These are phyloP conservation scores for Oncorhynchus kisutch DNA, from an alignment of 2,113 vertebrate species.

Conservation along the genomic window DNA sequence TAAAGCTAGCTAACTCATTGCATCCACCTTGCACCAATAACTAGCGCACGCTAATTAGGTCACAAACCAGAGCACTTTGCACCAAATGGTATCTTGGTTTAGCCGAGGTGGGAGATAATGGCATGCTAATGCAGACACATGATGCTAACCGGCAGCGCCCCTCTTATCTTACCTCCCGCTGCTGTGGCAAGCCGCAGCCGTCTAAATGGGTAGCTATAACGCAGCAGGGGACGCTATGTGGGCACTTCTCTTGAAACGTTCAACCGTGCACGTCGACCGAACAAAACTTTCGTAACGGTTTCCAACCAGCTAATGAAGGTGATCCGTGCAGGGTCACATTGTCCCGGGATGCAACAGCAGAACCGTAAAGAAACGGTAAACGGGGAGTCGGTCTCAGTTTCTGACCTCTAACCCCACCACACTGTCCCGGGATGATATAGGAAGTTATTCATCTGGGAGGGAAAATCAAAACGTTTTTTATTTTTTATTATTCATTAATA, in stretches of 20 bases:
- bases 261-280: slow-evolving; percentile 12
- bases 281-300: neutral
- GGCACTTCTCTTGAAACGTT: slow-evolving; percentile 17
- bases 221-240: slow-evolving; percentile 16
- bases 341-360: slow-evolving; percentile 70
- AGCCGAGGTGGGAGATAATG: neutral
- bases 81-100: neutral
- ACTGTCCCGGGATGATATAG: slow-evolving; percentile 46
- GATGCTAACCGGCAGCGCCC: neutral
- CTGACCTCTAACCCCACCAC: slow-evolving; percentile 68
- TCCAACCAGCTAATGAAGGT: slow-evolving; percentile 48
- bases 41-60: neutral
- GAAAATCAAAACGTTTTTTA: no score
- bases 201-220: slow-evolving; percentile 28
- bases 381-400: slow-evolving; percentile 56
- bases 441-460: slow-evolving; percentile 27
- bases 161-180: slow-evolving; percentile 65
- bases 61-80: neutral
- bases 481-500: no score
- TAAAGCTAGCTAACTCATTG: neutral
- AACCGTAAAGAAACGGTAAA: slow-evolving; percentile 36
- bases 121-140: neutral
- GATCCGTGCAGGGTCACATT: slow-evolving; percentile 68
- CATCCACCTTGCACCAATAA: neutral
- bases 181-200: slow-evolving; percentile 51